A percentile compares a stretch with the other conserved stretches of the same genome.
Conservation (phyloP, 2,113 vertebrate species). For the Apodemus speciosus region DNA sequence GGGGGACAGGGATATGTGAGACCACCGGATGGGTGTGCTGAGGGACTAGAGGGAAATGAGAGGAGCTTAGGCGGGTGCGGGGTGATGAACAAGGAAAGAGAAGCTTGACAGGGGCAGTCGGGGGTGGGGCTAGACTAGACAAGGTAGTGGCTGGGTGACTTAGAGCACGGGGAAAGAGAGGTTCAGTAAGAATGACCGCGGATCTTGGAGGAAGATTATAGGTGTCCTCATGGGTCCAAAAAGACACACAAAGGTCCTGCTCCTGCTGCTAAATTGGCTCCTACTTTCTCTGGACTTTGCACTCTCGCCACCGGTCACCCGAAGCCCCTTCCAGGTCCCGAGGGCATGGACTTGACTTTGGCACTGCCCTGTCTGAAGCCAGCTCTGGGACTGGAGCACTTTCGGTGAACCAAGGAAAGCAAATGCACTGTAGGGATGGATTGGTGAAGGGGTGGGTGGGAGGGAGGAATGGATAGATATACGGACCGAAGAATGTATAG, state of each 20-base stretch:
- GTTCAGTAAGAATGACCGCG: background rate
- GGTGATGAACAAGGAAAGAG: no score
- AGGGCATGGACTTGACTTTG: background rate
- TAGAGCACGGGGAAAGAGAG: background rate
- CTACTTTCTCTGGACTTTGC: background rate
- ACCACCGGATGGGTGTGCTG: accelerated
- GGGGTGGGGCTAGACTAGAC: background rate
- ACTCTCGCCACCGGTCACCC: background rate
- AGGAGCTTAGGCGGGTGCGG: no score
- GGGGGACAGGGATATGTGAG: background rate
- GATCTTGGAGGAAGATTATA: background rate
- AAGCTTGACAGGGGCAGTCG: no score
- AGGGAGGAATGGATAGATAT: background rate
- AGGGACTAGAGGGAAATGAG: background rate
- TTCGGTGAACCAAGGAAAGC: background rate
- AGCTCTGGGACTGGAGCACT: background rate
- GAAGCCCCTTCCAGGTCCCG: background rate
- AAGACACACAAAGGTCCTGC: background rate
- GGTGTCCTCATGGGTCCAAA: background rate
- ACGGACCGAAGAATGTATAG: background rate
- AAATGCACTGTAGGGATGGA: background rate
- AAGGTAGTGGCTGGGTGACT: background rate
- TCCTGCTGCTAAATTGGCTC: background rate
- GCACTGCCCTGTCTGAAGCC: background rate
- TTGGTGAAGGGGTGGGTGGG: no score